These are phyloP conservation scores for Lathamus discolor DNA, from an alignment of 2,113 vertebrate species.

Conservation along the genomic window DNA sequence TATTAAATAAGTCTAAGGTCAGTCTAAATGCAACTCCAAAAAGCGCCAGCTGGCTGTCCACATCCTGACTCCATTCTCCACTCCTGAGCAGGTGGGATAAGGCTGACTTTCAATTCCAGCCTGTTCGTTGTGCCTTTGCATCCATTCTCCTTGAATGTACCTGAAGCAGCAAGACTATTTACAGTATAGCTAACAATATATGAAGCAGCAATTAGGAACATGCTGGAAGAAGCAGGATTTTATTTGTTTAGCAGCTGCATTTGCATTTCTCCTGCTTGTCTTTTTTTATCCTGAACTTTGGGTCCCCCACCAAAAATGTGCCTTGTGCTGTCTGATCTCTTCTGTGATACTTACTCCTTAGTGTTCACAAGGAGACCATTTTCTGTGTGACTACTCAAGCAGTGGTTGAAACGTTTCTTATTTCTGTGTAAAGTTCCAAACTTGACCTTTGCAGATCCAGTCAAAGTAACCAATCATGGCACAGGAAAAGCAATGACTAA, in stretches of 20 bases:
- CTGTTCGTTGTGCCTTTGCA: background rate
- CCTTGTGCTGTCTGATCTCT: background rate
- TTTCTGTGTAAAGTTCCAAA: background rate
- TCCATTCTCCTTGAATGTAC: background rate
- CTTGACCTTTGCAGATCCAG: background rate
- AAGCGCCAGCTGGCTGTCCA: background rate
- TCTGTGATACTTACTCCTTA: background rate
- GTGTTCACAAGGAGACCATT: background rate
- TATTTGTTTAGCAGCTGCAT: background rate
- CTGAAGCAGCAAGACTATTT: background rate
- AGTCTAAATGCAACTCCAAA: background rate
- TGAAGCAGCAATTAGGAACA: background rate
- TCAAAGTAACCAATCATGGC: background rate
- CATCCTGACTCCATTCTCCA: background rate
- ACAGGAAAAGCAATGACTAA: background rate
- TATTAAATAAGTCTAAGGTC: background rate
- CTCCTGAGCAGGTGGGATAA: background rate
- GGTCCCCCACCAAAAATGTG: background rate
- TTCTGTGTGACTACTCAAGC: background rate
- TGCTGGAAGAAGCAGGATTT: background rate
- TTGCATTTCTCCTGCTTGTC: background rate
- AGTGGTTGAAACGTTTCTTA: background rate
- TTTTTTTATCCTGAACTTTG: background rate
- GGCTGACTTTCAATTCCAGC: background rate
- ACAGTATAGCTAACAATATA: background rate